Base-by-base conservation (phyloP, 1,140 invertebrate species). In the Bombus huntii region DNA sequence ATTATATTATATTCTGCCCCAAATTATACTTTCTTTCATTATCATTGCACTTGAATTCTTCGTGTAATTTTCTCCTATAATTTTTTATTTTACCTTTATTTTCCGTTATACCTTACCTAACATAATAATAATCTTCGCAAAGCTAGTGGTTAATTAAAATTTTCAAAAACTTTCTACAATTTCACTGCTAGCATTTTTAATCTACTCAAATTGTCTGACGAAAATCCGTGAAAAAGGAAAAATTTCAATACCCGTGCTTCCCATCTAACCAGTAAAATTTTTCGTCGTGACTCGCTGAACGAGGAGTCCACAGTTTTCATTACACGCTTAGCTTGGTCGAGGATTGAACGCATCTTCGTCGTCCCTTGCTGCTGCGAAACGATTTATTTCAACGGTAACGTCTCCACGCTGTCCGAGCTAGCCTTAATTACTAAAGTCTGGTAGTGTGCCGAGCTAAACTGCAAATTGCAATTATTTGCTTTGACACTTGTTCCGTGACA, bases 391-490 rank as follows among this genome's bases (percentile, higher is more conserved):
- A 31, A 9, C 70, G 28, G 15, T 1, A 5, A 15, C 12, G 6
- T 15, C 25, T n/a, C n/a, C 25, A 66, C 44, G 3, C 68, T 42
- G 31, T 53, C 42, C 34, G 31, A 47, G 68, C 22, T 9, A 39
- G 13, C 34, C 83, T 79, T 90, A 88, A 90, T 90, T 90, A 90
- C 74, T 83, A 81, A 90, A 90, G 83, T 90, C 89, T 34, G 15
- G 75, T 83, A 22, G 37, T 79, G 82, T 65, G 72, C 66, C 79
- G 77, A 90, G 76, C 82, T 89, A 85, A 89, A 90, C 86, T 82
- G 86, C 83, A 86, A 88, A 86, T 90, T 90, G 88, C 87, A 88
- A 90, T 90, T 90, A 85, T 87, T 70, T 37, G 86, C 89, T 90
- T 90, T 90, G 89, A 90, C 83, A 84, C 87, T 72, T 66, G 83